phyloP scores from a whole-genome alignment of 2,113 vertebrate genomes.

The Phylloscopus whistleri region DNA sequence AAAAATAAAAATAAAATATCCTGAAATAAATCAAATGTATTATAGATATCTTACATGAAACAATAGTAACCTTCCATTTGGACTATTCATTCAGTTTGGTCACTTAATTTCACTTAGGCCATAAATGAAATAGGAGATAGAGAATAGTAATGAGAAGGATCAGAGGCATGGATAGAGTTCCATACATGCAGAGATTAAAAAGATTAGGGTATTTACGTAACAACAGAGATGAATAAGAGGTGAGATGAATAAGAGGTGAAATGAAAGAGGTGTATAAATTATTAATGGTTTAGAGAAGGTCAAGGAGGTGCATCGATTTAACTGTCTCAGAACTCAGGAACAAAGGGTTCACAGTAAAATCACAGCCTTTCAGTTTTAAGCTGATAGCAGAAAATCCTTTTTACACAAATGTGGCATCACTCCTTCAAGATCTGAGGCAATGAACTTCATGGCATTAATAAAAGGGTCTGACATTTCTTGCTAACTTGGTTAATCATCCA shows the following conservation, averaged over 20 bases:
- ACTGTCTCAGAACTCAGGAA: not conserved
- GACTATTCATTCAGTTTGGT: not conserved
- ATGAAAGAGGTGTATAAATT: slow-evolving; percentile 45
- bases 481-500: not conserved
- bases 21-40: not conserved
- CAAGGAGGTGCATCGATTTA: not conserved
- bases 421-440: not conserved
- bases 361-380: not conserved
- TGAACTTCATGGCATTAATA: not conserved
- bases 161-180: not conserved
- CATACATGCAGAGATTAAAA: slow-evolving; percentile 14
- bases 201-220: slow-evolving; percentile 38
- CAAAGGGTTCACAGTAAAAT: slow-evolving; percentile 1
- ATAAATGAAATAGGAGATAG: not conserved
- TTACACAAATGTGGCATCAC: not conserved
- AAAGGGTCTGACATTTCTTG: not conserved
- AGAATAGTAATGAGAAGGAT: not conserved
- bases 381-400: not conserved
- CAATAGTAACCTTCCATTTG: not conserved
- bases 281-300: slow-evolving; percentile 38
- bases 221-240: slow-evolving; percentile 1
- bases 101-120: not conserved
- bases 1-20: not conserved
- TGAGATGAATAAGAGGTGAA: slow-evolving; percentile 35
- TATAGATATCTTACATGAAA: not conserved